phyloP scores from a whole-genome alignment of 2,797 vertebrate species.

The Telmatherina bonti region DNA sequence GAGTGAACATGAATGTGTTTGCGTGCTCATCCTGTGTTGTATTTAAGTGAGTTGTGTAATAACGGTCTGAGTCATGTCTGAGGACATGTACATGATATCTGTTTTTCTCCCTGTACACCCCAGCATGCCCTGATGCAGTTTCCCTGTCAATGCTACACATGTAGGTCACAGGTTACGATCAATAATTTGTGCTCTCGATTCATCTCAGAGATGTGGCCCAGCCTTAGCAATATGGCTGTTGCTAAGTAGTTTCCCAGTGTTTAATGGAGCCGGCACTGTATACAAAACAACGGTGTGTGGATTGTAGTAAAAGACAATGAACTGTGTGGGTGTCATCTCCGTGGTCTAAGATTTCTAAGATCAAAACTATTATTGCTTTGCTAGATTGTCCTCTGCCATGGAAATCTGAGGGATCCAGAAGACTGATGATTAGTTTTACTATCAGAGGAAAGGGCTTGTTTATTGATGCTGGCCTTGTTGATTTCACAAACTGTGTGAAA shows the following conservation, averaged over 20 bases:
- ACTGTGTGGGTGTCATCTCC: constrained; percentile 38
- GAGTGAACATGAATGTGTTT: constrained; percentile 4
- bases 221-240: constrained; percentile 50
- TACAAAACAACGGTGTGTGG: constrained; percentile 46
- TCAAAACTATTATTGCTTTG: constrained; percentile 44
- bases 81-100: constrained; percentile 27
- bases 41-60: constrained; percentile 43
- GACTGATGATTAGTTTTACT: constrained; percentile 5
- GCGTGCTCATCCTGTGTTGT: constrained; percentile 9
- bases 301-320: constrained; percentile 49
- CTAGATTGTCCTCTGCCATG: constrained; percentile 38
- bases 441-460: background rate
- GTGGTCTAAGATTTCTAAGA: constrained; percentile 33
- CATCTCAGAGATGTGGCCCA: constrained; percentile 38
- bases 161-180: constrained; percentile 79
- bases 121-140: constrained; percentile 49
- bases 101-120: constrained; percentile 9
- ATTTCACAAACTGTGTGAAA: background rate
- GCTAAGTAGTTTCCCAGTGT: constrained; percentile 58
- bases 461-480: background rate
- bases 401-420: background rate
- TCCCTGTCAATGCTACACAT: constrained; percentile 70
- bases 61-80: constrained; percentile 35
- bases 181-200: constrained; percentile 63
- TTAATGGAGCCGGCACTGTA: constrained; percentile 51